These are phyloP conservation scores for Chinchilla lanigera DNA, from an alignment of 2,113 vertebrate genomes.

Conservation along the genomic window DNA sequence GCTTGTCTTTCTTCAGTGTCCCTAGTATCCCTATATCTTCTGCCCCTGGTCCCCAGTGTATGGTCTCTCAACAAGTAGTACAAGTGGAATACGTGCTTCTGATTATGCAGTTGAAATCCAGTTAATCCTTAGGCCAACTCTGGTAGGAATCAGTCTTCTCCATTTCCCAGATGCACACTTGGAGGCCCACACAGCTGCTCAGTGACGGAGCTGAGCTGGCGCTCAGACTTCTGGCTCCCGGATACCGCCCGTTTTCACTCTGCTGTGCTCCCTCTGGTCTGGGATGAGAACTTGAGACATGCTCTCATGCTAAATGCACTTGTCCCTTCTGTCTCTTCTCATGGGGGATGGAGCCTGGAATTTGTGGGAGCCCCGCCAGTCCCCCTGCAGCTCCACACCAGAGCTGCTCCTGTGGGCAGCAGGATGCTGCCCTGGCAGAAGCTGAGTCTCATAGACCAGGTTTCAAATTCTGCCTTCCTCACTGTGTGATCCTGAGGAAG, in stretches of 20 bases:
- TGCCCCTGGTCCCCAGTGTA: neutral
- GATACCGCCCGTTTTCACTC: neutral
- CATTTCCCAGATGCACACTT: neutral
- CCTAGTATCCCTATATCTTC: neutral
- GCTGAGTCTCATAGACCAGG: neutral
- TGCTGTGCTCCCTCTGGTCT: neutral
- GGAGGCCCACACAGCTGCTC: neutral
- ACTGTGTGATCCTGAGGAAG: neutral
- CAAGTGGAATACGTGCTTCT: neutral
- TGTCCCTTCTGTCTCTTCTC: neutral
- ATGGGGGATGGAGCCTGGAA: neutral
- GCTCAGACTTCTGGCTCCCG: neutral
- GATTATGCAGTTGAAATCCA: neutral
- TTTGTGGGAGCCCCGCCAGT: neutral
- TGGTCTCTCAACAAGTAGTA: neutral
- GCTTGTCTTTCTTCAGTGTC: neutral
- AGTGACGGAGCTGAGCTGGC: neutral
- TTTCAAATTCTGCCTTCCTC: neutral
- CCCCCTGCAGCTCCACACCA: neutral
- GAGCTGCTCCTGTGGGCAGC: neutral
- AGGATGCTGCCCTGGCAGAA: neutral
- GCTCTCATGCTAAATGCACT: neutral
- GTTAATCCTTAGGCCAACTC: neutral
- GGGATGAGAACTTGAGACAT: neutral
- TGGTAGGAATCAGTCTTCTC: neutral